phyloP scores from a whole-genome alignment of 2,113 vertebrate genomes.

The Microtus ochrogaster region DNA sequence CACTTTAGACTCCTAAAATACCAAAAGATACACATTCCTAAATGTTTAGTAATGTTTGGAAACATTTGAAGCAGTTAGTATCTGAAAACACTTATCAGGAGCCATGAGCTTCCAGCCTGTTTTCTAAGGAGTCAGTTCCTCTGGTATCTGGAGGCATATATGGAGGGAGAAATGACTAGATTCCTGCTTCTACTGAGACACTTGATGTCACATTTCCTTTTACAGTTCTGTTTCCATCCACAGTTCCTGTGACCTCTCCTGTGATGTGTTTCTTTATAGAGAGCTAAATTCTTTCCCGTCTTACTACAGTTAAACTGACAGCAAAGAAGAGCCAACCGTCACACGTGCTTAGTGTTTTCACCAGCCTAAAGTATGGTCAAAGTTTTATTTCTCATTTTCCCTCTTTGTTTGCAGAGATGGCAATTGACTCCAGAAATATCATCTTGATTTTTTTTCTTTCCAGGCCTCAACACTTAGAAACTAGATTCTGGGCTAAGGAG shows the following conservation, averaged over 20 bases:
- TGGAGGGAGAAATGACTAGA: background rate
- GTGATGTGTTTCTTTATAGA: constrained; percentile 19
- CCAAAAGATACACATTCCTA: background rate
- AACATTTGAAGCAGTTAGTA: background rate
- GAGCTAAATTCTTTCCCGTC: background rate
- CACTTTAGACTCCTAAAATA: background rate
- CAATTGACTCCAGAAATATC: constrained; percentile 36
- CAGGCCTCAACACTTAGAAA: constrained; percentile 8
- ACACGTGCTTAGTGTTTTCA: constrained; percentile 43
- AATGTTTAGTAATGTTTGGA: constrained; percentile 45
- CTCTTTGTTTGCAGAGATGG: constrained; percentile 48
- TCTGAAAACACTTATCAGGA: background rate
- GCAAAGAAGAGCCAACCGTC: background rate
- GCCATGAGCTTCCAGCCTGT: no score
- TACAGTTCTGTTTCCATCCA: constrained; percentile 31
- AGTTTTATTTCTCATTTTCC: background rate
- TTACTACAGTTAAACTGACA: constrained; percentile 19
- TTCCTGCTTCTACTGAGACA: background rate
- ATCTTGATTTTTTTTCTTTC: background rate
- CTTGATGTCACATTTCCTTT: constrained; percentile 10
- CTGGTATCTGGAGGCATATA: background rate
- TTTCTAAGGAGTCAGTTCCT: background rate
- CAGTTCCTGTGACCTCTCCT: background rate
- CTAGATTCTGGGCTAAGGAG: background rate
- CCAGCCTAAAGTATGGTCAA: constrained; percentile 19